Conservation (phyloP, 1,140 invertebrate genomes). For the Nephotettix cincticeps region DNA sequence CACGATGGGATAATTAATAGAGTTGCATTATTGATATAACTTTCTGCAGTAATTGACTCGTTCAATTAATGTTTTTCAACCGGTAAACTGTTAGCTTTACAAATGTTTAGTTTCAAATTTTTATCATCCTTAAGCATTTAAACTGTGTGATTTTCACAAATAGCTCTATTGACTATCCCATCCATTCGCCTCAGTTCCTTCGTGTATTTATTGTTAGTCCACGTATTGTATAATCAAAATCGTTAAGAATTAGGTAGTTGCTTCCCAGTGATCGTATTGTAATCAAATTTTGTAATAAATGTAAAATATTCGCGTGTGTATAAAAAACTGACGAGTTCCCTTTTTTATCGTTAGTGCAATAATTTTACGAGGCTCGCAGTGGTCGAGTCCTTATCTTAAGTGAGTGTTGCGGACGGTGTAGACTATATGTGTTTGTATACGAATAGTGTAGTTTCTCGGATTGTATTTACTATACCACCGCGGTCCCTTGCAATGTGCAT, state of each 20-base stretch:
- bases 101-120: too few relatives aligned
- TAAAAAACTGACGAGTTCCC: not conserved
- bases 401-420: not conserved
- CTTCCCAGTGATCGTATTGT: constrained; percentile 13
- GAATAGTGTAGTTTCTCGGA: constrained; percentile 7
- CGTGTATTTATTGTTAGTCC: constrained; percentile 19
- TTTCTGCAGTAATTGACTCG: not conserved
- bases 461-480: constrained; percentile 4
- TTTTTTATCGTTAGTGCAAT: constrained; percentile 5
- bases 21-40: not conserved
- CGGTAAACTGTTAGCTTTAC: too few relatives aligned
- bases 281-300: constrained; percentile 9
- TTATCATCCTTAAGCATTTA: too few relatives aligned
- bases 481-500: too few relatives aligned
- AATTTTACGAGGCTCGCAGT: not conserved
- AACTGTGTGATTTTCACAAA: too few relatives aligned
- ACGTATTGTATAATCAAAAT: constrained; percentile 9
- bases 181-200: not conserved
- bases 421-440: constrained; percentile 23
- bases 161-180: not conserved
- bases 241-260: not conserved
- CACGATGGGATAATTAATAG: too few relatives aligned
- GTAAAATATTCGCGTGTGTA: constrained; percentile 9
- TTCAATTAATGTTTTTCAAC: too few relatives aligned
- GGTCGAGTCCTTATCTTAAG: not conserved